Evolutionary conservation across 2,113 vertebrate species (phyloP).

Genomic region (Pterocles burchelli): DNA sequence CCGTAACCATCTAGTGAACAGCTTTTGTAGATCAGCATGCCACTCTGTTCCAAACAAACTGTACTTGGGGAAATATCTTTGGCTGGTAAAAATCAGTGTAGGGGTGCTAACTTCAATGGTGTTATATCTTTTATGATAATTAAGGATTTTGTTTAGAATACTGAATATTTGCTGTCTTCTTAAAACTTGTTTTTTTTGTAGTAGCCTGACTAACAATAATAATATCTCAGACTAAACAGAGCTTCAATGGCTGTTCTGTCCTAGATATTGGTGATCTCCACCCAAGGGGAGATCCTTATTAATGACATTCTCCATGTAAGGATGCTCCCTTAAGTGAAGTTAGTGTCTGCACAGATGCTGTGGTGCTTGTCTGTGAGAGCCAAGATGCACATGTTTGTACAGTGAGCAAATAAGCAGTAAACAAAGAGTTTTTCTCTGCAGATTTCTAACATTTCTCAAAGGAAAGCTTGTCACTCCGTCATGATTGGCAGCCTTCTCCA

Average conservation of each 20-base stretch:
- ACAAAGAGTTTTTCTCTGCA: neutral
- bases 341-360: neutral
- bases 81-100: neutral
- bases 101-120: neutral
- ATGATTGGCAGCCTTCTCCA: neutral
- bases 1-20: neutral
- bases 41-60: neutral
- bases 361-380: too few species aligned
- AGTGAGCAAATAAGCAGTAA: neutral
- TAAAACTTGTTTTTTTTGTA: neutral
- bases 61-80: neutral
- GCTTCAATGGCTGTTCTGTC: neutral
- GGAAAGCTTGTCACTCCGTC: neutral
- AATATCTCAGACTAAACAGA: neutral
- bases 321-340: neutral
- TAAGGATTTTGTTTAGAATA: neutral
- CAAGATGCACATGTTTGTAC: neutral
- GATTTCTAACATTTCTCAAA: neutral
- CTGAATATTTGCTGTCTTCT: neutral
- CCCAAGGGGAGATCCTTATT: neutral
- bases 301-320: neutral
- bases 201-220: neutral
- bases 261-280: neutral
- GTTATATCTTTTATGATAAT: neutral
- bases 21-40: neutral